A percentile compares a stretch with the other conserved stretches of the same genome.
phyloP scores from a whole-genome alignment of 2,888 invertebrate genomes.

The Lobophora halterata region DNA sequence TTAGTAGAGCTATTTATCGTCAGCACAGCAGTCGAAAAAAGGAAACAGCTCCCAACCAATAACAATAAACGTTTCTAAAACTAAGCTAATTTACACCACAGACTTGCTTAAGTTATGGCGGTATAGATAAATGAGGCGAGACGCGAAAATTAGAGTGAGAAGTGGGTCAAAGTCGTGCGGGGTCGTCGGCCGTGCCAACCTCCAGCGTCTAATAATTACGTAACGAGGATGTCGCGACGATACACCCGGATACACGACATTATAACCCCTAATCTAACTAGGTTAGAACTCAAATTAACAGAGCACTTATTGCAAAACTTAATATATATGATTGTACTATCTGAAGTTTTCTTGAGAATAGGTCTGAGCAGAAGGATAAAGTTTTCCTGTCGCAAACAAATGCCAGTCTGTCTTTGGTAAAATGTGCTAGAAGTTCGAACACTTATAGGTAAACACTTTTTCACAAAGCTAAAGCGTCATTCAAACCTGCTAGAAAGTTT shows the following conservation, averaged over 20 bases:
- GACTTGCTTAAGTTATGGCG: conserved; percentile 39
- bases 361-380: conserved; percentile 35
- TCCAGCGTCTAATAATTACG: conserved; percentile 69
- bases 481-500: too few species aligned
- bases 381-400: conserved; percentile 39
- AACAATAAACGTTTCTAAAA: conserved; percentile 1
- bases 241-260: conserved; percentile 33
- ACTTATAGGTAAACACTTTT: too few species aligned
- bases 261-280: conserved; percentile 30
- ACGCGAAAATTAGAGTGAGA: conserved; percentile 74
- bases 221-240: conserved; percentile 60
- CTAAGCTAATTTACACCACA: conserved; percentile 16
- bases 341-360: conserved; percentile 37
- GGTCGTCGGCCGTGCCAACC: conserved; percentile 62
- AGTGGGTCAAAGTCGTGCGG: conserved; percentile 76
- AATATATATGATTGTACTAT: conserved; percentile 43
- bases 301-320: conserved; percentile 28
- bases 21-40: too few species aligned
- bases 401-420: conserved; percentile 30
- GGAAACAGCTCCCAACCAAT: too few species aligned
- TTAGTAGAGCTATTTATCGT: too few species aligned
- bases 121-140: conserved; percentile 56
- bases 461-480: too few species aligned
- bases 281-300: conserved; percentile 36
- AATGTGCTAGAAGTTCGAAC: too few species aligned